A percentile compares a stretch with the other conserved stretches of the same genome.
These are phyloP conservation scores for Nasonovia ribisnigri DNA, from an alignment of 2,888 invertebrate species.

Conservation along the genomic window DNA sequence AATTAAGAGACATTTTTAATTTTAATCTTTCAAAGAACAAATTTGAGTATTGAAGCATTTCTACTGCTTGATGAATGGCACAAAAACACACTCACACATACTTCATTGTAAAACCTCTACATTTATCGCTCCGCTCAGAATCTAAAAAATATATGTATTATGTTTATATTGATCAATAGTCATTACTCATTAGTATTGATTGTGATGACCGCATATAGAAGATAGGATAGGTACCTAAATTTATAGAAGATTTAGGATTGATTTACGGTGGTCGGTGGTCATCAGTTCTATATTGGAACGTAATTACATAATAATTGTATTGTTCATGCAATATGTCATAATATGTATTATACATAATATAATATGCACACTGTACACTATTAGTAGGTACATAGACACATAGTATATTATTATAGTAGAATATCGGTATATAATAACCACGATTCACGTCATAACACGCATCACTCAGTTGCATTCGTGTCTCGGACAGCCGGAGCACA, in stretches of 20 bases:
- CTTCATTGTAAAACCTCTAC: neutral
- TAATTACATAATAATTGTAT: neutral
- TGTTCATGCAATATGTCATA: neutral
- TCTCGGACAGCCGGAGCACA: neutral
- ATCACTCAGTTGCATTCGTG: neutral
- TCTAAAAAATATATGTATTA: neutral
- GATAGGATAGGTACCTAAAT: neutral
- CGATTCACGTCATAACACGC: constrained; percentile 5
- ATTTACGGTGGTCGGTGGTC: neutral
- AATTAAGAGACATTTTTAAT: neutral
- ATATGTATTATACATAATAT: neutral
- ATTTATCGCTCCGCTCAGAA: neutral
- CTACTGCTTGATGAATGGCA: neutral
- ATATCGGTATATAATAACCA: neutral
- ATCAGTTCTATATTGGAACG: neutral
- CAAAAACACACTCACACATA: neutral
- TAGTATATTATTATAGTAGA: neutral
- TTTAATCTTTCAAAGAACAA: neutral
- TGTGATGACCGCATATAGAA: neutral
- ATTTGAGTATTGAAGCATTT: neutral
- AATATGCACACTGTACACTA: neutral
- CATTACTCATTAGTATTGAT: neutral
- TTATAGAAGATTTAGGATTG: neutral
- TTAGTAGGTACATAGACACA: neutral
- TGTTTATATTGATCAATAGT: neutral